phyloP scores from a whole-genome alignment of 2,113 vertebrate species.

The Coryphaenoides rupestris region DNA sequence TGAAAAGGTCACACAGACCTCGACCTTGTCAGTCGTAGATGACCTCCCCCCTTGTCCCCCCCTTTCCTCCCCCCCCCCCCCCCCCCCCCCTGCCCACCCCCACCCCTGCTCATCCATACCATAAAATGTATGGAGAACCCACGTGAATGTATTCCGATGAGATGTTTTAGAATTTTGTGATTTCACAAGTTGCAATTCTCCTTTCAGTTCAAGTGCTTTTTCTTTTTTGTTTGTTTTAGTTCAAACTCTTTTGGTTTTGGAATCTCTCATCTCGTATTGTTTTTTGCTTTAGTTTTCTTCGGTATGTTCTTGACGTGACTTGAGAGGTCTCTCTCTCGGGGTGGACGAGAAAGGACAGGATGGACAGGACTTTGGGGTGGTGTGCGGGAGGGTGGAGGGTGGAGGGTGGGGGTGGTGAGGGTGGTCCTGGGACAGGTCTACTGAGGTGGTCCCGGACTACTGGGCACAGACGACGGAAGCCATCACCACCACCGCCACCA shows the following conservation, averaged over 20 bases:
- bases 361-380: conserved; percentile 9
- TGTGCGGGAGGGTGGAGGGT: too few relatives aligned
- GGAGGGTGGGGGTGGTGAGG: too few relatives aligned
- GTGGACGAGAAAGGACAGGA: conserved; percentile 10
- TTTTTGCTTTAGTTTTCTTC: too few relatives aligned
- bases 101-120: conserved; percentile 34
- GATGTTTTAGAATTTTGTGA: conserved; percentile 55
- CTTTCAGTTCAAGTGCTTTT: conserved; percentile 16
- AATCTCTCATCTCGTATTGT: background rate
- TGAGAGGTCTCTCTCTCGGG: conserved; percentile 40
- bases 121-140: conserved; percentile 50
- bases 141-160: conserved; percentile 70
- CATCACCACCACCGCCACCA: too few relatives aligned
- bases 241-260: conserved; percentile 50
- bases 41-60: too few relatives aligned
- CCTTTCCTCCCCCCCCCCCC: too few relatives aligned
- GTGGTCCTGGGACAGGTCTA: too few relatives aligned
- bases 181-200: conserved; percentile 55
- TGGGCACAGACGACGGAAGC: too few relatives aligned
- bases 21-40: too few relatives aligned
- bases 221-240: background rate
- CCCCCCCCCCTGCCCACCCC: too few relatives aligned
- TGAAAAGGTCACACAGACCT: too few relatives aligned
- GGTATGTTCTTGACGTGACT: conserved; percentile 40
- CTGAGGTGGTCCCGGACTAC: too few relatives aligned